phyloP scores from a whole-genome alignment of 1,140 invertebrate species.

The Reticulitermes speratus region DNA sequence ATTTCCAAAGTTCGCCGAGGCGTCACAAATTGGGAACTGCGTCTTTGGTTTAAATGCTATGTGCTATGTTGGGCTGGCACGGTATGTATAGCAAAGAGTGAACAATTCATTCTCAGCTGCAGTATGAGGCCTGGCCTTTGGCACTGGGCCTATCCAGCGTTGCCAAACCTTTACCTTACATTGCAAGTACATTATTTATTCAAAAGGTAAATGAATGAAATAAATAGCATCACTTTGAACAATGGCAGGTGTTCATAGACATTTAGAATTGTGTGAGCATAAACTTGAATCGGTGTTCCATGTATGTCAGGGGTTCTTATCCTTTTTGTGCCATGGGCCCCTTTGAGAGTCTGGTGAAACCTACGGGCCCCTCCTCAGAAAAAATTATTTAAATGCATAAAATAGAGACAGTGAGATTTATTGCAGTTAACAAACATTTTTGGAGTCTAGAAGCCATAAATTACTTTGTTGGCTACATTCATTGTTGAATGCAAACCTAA shows the following conservation, averaged over 20 bases:
- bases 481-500: no score
- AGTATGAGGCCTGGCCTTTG: background rate
- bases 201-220: background rate
- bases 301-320: background rate
- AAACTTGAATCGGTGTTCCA: background rate
- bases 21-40: slow-evolving; percentile 29
- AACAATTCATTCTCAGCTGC: background rate
- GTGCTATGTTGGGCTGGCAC: background rate
- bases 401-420: no score
- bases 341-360: no score
- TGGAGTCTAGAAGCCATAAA: no score
- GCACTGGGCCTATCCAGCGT: background rate
- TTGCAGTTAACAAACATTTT: no score
- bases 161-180: background rate
- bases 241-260: background rate
- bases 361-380: no score
- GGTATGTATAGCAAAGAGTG: background rate
- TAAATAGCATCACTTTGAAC: background rate
- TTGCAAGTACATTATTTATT: background rate
- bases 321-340: no score
- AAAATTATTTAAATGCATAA: no score
- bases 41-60: background rate
- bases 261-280: background rate
- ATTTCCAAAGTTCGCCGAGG: slow-evolving; percentile 27
- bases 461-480: no score